Evolutionary conservation across 1,140 invertebrate genomes (phyloP).

Genomic region (Cydia fagiglandana): DNA sequence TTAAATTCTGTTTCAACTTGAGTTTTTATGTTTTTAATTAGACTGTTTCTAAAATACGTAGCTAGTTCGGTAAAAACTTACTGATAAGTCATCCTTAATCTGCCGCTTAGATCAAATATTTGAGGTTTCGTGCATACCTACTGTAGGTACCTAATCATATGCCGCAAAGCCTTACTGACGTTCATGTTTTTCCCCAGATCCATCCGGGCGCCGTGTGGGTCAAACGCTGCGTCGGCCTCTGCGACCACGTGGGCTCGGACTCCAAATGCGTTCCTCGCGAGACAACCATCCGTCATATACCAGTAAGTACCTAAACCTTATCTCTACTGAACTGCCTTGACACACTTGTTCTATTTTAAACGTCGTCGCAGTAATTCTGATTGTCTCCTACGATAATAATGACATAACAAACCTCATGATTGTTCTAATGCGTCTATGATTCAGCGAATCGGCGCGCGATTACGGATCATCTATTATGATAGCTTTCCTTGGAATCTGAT

Average conservation of each 20-base stretch:
- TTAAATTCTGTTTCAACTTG: too few relatives aligned
- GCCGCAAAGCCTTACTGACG: constrained; percentile 48
- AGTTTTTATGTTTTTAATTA: too few relatives aligned
- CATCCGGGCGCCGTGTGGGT: constrained; percentile 73
- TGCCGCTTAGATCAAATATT: too few relatives aligned
- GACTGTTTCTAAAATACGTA: too few relatives aligned
- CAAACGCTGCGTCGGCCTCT: constrained; percentile 75
- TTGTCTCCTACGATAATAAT: constrained; percentile 56
- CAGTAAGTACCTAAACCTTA: constrained; percentile 53
- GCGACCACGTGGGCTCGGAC: constrained; percentile 56
- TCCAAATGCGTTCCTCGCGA: constrained; percentile 58
- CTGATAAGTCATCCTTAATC: too few relatives aligned
- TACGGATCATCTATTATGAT: constrained; percentile 7
- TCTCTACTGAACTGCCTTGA: constrained; percentile 59
- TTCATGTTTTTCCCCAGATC: constrained; percentile 68
- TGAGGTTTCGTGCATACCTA: too few relatives aligned
- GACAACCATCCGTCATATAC: constrained; percentile 53
- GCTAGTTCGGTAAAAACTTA: too few relatives aligned
- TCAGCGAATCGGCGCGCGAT: constrained; percentile 22
- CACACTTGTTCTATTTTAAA: constrained; percentile 52
- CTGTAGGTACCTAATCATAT: background rate
- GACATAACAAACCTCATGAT: constrained; percentile 51
- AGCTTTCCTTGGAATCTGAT: constrained; percentile 7
- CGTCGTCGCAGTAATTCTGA: constrained; percentile 46
- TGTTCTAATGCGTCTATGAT: constrained; percentile 18